Conservation (phyloP, 2,797 vertebrate species). For the Perdix hodgsoniae region DNA sequence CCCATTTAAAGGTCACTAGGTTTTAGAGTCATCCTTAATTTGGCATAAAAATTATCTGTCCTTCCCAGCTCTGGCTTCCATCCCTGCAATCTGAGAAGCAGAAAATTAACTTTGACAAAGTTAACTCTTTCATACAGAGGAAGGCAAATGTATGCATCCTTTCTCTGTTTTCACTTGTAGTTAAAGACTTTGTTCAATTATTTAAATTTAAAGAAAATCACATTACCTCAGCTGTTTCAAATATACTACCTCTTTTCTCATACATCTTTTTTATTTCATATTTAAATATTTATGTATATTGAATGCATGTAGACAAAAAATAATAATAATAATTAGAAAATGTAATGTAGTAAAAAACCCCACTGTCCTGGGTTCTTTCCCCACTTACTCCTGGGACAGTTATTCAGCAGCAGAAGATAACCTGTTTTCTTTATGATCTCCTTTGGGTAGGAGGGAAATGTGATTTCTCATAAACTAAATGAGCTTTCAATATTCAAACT, state of each 20-base stretch:
- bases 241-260: neutral
- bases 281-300: slow-evolving; percentile 4
- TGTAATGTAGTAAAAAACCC: neutral
- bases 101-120: slow-evolving; percentile 28
- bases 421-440: neutral
- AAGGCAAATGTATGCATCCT: neutral
- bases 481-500: slow-evolving; percentile 8
- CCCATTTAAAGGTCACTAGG: slow-evolving; percentile 75
- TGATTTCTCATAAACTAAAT: neutral
- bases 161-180: neutral
- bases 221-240: neutral
- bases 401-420: neutral
- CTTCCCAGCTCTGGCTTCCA: slow-evolving; percentile 12
- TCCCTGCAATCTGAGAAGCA: slow-evolving; percentile 3
- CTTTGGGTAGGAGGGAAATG: neutral
- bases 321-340: neutral
- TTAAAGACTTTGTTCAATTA: neutral
- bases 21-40: slow-evolving; percentile 72
- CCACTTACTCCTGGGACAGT: neutral
- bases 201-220: neutral
- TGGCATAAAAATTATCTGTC: slow-evolving; percentile 59
- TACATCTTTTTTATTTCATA: neutral
- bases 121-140: slow-evolving; percentile 27
- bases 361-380: neutral
- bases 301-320: neutral